These are phyloP conservation scores for Tuberolachnus salignus DNA, from an alignment of 2,888 invertebrate genomes.

Conservation along the genomic window DNA sequence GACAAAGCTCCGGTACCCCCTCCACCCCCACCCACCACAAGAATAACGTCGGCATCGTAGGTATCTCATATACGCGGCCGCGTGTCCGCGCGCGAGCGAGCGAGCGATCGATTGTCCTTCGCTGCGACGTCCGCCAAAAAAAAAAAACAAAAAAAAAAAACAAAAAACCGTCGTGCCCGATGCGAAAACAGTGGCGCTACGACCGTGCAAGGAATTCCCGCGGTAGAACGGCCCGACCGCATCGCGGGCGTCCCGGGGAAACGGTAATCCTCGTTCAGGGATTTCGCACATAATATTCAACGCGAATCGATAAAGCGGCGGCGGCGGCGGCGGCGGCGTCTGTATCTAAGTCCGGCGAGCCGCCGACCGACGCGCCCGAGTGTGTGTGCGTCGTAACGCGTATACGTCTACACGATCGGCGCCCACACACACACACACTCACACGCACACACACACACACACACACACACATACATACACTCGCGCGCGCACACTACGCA, in stretches of 20 bases:
- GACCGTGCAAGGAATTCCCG: not conserved
- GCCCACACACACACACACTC: not conserved
- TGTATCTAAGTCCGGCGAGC: conserved; percentile 15
- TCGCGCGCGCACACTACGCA: no score
- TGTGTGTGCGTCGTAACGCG: conserved; percentile 16
- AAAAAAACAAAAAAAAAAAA: no score
- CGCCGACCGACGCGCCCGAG: conserved; percentile 9
- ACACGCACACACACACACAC: not conserved
- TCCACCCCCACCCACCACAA: no score
- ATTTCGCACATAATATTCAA: conserved; percentile 29
- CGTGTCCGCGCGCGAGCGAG: not conserved
- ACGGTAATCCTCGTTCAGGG: conserved; percentile 9
- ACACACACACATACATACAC: not conserved
- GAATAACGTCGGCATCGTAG: not conserved
- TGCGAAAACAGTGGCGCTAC: not conserved
- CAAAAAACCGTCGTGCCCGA: not conserved
- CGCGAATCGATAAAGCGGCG: conserved; percentile 20
- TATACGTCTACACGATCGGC: not conserved
- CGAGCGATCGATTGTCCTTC: not conserved
- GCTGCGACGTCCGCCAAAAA: not conserved
- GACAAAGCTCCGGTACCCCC: not conserved
- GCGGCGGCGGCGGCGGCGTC: not conserved
- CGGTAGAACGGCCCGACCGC: not conserved
- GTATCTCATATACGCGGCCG: not conserved
- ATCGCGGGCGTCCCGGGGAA: not conserved